These are phyloP conservation scores for Brachionus angularis DNA, from an alignment of 1,140 invertebrate species.

Conservation along the genomic window DNA sequence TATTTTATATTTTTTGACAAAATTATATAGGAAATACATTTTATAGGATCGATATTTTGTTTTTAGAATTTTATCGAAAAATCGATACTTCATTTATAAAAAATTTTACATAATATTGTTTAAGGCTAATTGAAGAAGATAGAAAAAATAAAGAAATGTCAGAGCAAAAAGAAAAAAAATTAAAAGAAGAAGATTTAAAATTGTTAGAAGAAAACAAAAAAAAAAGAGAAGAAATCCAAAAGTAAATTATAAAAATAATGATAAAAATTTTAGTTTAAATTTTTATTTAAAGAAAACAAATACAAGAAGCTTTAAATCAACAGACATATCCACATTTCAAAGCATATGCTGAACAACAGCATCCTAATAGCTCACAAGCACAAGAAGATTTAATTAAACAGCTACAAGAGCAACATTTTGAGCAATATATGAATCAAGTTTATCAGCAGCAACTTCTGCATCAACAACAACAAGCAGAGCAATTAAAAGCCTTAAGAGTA, in stretches of 20 bases:
- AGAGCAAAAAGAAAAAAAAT: constrained; percentile 42
- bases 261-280: not conserved
- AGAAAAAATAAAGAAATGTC: constrained; percentile 32
- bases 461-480: constrained; percentile 43
- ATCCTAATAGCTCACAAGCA: constrained; percentile 46
- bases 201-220: constrained; percentile 37
- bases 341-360: constrained; percentile 43
- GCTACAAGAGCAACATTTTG: constrained; percentile 92
- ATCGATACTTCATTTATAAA: not conserved
- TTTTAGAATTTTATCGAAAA: too few relatives aligned
- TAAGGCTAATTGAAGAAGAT: constrained; percentile 28
- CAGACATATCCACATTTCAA: constrained; percentile 44
- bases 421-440: constrained; percentile 89
- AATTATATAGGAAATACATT: too few relatives aligned
- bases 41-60: too few relatives aligned
- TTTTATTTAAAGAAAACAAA: constrained; percentile 39
- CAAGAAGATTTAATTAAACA: constrained; percentile 86
- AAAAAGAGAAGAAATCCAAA: constrained; percentile 43
- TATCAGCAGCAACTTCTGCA: constrained; percentile 59
- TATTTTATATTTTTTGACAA: too few relatives aligned
- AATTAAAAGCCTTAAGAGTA: constrained; percentile 37
- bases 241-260: not conserved
- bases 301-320: constrained; percentile 42
- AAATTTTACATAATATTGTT: not conserved
- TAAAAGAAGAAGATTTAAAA: constrained; percentile 29